Conservation (phyloP, 2,888 invertebrate species). For the Taphrorychus bicolor region DNA sequence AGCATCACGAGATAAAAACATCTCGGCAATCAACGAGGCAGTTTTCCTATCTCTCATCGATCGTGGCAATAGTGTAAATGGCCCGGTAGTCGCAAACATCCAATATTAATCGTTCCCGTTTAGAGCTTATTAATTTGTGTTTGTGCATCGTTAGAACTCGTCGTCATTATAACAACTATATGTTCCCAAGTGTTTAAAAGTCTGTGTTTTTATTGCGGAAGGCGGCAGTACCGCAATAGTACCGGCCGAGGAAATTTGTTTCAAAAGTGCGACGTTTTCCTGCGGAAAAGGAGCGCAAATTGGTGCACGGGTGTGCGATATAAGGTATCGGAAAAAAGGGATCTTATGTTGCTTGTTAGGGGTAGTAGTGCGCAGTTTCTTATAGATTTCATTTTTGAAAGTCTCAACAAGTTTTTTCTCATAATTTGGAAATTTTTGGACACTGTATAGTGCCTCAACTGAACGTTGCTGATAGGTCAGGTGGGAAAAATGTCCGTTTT, state of each 20-base stretch:
- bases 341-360: too few species aligned
- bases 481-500: too few species aligned
- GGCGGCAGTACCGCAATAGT: background rate
- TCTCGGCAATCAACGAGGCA: background rate
- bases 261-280: background rate
- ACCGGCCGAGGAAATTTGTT: background rate
- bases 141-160: background rate
- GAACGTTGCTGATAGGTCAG: too few species aligned
- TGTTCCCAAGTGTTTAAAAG: too few species aligned
- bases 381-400: too few species aligned
- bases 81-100: constrained; percentile 2
- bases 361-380: too few species aligned
- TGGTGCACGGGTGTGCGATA: too few species aligned
- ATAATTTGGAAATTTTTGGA: too few species aligned
- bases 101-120: constrained; percentile 8
- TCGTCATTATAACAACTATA: background rate
- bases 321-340: too few species aligned
- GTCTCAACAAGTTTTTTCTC: too few species aligned
- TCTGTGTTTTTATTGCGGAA: background rate
- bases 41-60: constrained; percentile 7
- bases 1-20: background rate
- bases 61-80: background rate
- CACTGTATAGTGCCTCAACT: too few species aligned
- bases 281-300: background rate
- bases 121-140: constrained; percentile 8